These are phyloP conservation scores for Corapipo altera DNA, from an alignment of 2,113 vertebrate genomes.

Conservation along the genomic window DNA sequence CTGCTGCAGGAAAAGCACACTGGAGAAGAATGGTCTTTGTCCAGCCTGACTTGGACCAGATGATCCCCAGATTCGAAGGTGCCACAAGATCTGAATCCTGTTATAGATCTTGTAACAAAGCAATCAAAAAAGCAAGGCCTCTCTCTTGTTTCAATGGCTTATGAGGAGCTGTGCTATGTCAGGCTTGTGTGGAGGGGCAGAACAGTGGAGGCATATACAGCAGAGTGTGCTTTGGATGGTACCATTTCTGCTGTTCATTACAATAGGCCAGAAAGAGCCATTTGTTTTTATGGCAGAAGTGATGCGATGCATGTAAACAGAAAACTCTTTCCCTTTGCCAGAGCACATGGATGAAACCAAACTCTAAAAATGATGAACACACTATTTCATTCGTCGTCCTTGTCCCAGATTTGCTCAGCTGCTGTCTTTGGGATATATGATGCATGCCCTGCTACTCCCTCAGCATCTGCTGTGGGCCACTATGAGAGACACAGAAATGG, in stretches of 20 bases:
- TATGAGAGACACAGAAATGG: background rate
- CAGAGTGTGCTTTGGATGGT: background rate
- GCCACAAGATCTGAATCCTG: background rate
- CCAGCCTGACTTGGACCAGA: background rate
- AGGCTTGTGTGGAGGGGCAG: background rate
- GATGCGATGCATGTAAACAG: background rate
- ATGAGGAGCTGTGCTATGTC: background rate
- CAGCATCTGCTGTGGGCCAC: constrained; percentile 22
- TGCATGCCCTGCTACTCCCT: constrained; percentile 9
- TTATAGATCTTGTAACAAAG: background rate
- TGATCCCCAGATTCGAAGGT: background rate
- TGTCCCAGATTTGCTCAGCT: constrained; percentile 32
- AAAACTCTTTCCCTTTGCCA: background rate
- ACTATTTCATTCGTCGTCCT: background rate
- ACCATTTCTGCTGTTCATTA: background rate
- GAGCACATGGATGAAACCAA: background rate
- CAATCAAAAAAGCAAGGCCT: background rate
- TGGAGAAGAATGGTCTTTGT: background rate
- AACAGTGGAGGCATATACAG: background rate
- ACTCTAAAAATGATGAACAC: background rate
- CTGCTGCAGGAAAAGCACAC: background rate
- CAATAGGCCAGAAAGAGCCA: background rate
- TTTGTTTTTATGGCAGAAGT: background rate
- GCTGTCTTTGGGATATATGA: constrained; percentile 17
- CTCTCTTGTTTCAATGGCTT: background rate